A percentile compares a stretch with the other conserved stretches of the same genome.
phyloP scores from a whole-genome alignment of 2,113 vertebrate species.

The Pteruthius melanotis region DNA sequence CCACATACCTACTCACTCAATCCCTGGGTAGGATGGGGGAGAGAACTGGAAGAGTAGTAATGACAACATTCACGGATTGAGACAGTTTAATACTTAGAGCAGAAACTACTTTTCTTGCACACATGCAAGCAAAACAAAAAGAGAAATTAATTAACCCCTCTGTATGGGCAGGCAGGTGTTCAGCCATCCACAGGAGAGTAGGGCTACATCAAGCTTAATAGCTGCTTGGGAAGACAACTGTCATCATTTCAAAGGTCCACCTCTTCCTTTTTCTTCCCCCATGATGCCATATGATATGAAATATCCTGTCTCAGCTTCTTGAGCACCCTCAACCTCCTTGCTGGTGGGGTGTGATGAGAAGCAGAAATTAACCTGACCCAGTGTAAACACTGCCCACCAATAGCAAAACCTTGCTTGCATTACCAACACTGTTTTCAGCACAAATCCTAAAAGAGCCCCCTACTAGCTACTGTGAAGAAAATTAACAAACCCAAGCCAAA shows the following conservation, averaged over 20 bases:
- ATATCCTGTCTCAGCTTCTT: neutral
- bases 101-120: too few relatives aligned
- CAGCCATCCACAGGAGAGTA: neutral
- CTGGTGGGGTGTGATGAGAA: neutral
- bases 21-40: too few relatives aligned
- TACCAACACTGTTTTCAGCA: neutral
- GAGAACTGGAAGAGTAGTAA: neutral
- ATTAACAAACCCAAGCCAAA: neutral
- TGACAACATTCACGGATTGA: neutral
- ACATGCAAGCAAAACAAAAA: fast-evolving
- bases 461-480: neutral
- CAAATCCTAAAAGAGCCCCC: neutral
- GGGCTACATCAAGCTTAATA: neutral
- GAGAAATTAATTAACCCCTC: neutral
- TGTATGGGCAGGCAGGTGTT: neutral
- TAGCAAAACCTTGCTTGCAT: neutral
- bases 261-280: neutral
- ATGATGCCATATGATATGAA: neutral
- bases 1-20: neutral
- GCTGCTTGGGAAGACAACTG: neutral
- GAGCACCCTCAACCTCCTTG: too few relatives aligned
- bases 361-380: neutral
- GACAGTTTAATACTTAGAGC: neutral
- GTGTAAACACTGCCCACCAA: neutral
- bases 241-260: neutral